Evolutionary conservation across 1,140 invertebrate genomes (phyloP), one percentile per base, ranked within the genome.

Genomic region (Chrysomallon squamiferum): DNA sequence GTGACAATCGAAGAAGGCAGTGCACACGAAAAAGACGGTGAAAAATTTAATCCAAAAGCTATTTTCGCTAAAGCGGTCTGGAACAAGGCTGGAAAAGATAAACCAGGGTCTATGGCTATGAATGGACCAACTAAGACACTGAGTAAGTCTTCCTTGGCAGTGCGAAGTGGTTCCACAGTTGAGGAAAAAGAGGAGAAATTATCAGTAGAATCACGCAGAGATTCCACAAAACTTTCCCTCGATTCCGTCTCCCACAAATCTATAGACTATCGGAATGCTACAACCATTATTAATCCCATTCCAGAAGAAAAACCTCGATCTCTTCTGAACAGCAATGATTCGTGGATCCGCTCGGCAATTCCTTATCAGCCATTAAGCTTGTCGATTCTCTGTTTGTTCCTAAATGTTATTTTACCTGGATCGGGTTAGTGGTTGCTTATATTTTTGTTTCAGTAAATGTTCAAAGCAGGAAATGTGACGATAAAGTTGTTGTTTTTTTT

Each of bases 331-430:
- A 76, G 66, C 50, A 74, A 93, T 78, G 90, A 90, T 60, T 93
- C 93, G 0, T 87, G 92, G 71, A 95, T 95, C 89, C 91, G 92
- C 76, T 93, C 90, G 27, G 94, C 93, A 11, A 95, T 97, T 69
- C 95, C 95, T 0, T 92, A 94, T 72, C 86, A 97, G 71, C 95
- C 95, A 9, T 81, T 93, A 4, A 89, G 88, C 15, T 85, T 95
- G 29, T 94, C 95, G 3, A 92, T 93, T 88, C 89, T 95, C 66
- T 96, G 94, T 81, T 88, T 95, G 32, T 78, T 95, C 18, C 90
- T 93, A 81, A 97, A 97, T 80, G 88, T 95, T 41, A 74, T 95
- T 45, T 77, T 95, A 32, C 95, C 95, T 3, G 95, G 95, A 73
- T 88, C 91, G 70, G 95, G 94, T 95, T 84, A 87, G 76, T 62